Conservation (phyloP, 2,113 vertebrate species). For the Engraulis encrasicolus region DNA sequence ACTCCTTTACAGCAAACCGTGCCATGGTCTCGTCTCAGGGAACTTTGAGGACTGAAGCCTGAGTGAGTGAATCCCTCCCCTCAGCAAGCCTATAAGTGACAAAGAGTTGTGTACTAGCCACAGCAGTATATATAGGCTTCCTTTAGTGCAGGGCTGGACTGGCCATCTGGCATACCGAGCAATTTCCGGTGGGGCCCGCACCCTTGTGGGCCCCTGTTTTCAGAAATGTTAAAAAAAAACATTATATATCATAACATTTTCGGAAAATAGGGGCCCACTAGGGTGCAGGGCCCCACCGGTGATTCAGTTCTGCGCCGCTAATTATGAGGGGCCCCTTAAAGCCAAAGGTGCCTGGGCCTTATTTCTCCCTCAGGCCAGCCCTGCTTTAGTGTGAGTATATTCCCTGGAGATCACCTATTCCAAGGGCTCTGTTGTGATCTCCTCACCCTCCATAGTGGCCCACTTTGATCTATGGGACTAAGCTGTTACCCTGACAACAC, state of each 20-base stretch:
- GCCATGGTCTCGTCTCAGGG: not conserved
- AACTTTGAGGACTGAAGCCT: not conserved
- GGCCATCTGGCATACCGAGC: no score
- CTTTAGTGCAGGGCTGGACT: no score
- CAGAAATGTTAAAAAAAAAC: no score
- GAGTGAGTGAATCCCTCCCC: not conserved
- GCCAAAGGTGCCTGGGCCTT: no score
- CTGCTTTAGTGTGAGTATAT: not conserved
- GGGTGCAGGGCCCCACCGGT: no score
- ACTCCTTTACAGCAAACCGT: constrained; percentile 30
- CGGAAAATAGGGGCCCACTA: no score
- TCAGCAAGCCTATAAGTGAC: not conserved
- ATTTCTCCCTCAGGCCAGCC: no score
- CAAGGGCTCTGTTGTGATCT: not conserved
- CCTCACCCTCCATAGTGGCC: not conserved
- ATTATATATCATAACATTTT: no score
- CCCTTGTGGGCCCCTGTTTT: no score
- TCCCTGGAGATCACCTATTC: not conserved
- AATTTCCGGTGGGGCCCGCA: no score
- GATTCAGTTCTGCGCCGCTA: no score
- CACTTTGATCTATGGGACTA: constrained; percentile 32
- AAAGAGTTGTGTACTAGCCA: constrained; percentile 11
- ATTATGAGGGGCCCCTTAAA: no score
- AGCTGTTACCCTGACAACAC: constrained; percentile 12
- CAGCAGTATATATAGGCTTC: not conserved